Conservation (phyloP, 1,140 invertebrate genomes). For the silkworm (Bombyx mori) region DNA sequence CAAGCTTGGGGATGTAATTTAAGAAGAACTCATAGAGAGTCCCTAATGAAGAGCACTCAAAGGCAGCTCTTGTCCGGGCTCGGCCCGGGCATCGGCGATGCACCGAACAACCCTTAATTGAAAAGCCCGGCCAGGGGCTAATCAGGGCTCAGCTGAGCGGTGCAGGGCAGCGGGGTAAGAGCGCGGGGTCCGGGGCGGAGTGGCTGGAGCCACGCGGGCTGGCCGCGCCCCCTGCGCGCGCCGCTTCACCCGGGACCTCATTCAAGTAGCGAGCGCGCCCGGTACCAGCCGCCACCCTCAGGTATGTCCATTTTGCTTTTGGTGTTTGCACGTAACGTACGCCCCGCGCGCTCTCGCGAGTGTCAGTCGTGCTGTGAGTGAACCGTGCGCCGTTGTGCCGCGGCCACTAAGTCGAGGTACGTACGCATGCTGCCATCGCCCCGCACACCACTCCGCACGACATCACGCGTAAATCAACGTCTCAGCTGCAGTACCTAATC, state of each 20-base stretch:
- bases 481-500: background rate
- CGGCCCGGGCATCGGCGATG: conserved; percentile 45
- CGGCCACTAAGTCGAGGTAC: conserved; percentile 32
- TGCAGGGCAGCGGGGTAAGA: conserved; percentile 27
- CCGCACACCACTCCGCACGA: conserved; percentile 10
- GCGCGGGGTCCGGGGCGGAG: conserved; percentile 13
- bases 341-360: conserved; percentile 49
- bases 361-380: conserved; percentile 59
- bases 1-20: conserved; percentile 24
- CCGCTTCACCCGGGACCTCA: conserved; percentile 48
- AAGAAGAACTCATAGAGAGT: conserved; percentile 49
- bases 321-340: conserved; percentile 55
- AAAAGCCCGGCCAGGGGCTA: conserved; percentile 63
- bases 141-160: conserved; percentile 65
- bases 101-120: conserved; percentile 64
- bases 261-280: conserved; percentile 66
- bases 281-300: conserved; percentile 64
- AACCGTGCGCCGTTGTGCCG: conserved; percentile 29
- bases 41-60: conserved; percentile 52
- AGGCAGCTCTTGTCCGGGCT: conserved; percentile 28
- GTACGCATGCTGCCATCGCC: conserved; percentile 34
- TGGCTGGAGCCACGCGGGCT: conserved; percentile 57
- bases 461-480: conserved; percentile 12
- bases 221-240: conserved; percentile 63
- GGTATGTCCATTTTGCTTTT: conserved; percentile 69